Evolutionary conservation across 37 sponge, comb jelly and placozoan genomes (phyloP).

Genomic region (Halisarca cf. caerulea): DNA sequence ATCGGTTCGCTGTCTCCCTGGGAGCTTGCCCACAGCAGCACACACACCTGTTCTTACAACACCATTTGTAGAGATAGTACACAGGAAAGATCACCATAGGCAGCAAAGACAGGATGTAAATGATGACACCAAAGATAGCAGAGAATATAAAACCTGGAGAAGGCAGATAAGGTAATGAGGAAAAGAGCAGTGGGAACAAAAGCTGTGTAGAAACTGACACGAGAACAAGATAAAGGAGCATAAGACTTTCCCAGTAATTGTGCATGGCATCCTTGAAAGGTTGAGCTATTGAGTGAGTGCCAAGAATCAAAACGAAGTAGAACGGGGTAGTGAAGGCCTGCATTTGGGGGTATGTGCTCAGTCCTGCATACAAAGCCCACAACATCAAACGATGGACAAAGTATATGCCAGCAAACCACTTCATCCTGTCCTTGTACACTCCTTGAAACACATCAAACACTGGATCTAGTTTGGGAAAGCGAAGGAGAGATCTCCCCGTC

Average conservation of each 20-base stretch:
- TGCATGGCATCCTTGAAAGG: not conserved
- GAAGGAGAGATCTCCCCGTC: not conserved
- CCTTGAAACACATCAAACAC: slow-evolving; percentile 29
- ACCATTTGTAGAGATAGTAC: no score
- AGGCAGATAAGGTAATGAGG: no score
- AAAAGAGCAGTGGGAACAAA: no score
- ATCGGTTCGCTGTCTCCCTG: no score
- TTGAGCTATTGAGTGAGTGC: not conserved
- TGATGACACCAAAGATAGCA: no score
- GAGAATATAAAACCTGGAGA: no score
- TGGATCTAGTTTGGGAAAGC: not conserved
- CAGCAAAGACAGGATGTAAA: no score
- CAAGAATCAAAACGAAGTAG: not conserved
- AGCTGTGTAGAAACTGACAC: not conserved
- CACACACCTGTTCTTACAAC: no score
- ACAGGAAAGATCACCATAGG: no score
- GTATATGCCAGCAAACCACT: not conserved
- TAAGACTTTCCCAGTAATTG: not conserved
- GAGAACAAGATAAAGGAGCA: not conserved
- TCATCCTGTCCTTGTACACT: not conserved
- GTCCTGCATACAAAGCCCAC: not conserved
- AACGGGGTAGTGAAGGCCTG: no score
- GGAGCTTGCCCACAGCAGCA: no score
- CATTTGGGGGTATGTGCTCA: not conserved
- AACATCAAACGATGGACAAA: not conserved